Percentiles rank a stretch among this genome's conserved stretches.
These are phyloP conservation scores for Megalopta genalis DNA, from an alignment of 1,140 invertebrate genomes.

Conservation along the genomic window DNA sequence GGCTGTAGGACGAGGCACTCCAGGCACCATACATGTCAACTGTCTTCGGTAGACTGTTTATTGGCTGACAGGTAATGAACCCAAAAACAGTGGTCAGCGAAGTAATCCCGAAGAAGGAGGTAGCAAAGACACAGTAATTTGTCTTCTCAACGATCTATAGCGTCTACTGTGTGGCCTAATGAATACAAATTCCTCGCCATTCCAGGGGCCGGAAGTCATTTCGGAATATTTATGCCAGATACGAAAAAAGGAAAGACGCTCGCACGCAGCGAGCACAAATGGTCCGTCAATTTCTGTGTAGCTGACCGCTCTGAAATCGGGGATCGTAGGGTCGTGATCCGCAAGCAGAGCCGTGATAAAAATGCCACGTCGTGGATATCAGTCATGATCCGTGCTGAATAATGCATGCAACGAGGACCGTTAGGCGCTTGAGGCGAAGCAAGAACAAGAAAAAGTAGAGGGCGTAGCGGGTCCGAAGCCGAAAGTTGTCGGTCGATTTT, in stretches of 20 bases:
- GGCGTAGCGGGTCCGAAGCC: conserved; percentile 25
- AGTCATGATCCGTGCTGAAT: conserved; percentile 76
- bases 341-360: conserved; percentile 66
- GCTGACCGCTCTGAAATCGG: conserved; percentile 46
- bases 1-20: too few species aligned
- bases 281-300: background rate
- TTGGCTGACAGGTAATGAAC: too few species aligned
- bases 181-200: too few species aligned
- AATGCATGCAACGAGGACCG: conserved; percentile 68
- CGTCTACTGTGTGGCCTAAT: too few species aligned
- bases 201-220: too few species aligned
- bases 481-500: conserved; percentile 26
- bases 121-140: too few species aligned
- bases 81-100: too few species aligned
- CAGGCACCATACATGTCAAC: too few species aligned
- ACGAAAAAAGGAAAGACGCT: background rate
- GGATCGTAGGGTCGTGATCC: conserved; percentile 57
- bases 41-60: too few species aligned
- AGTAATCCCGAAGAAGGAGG: too few species aligned
- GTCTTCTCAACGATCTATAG: too few species aligned
- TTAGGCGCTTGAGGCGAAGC: background rate
- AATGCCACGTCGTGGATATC: conserved; percentile 74
- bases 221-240: too few species aligned
- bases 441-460: background rate
- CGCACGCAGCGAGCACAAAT: background rate